Base-by-base conservation (phyloP, 1,140 invertebrate species). In the Magallana angulata region DNA sequence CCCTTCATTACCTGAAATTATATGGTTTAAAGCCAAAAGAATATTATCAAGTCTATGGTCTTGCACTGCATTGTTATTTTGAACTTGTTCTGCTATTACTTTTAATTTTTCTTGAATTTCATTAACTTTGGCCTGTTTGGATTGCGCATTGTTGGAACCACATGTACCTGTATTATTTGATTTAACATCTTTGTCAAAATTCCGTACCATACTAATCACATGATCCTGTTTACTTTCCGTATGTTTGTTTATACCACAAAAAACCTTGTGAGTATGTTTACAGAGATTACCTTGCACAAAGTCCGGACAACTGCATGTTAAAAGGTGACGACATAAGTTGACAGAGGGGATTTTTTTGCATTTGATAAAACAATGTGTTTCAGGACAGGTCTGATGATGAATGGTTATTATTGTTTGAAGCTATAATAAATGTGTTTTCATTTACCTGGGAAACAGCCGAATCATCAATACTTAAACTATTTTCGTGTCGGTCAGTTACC, bases 261-360 rank as follows among this genome's bases (percentile, higher is more conserved):
- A 24, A 24, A 24, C 18, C 18, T 82, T 82, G 80, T 82, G 80
- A 5, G 56, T 6, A 57, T 82, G 80, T 82, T 82, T 82, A 12
- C 80, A 82, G 12, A 82, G 12, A 82, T 56, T 24, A 57, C 80
- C 30, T 48, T 82, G 36, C n/a, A 12, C n/a, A 48, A 18, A 82
- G 56, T 82, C 80, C n/a, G 30, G 36, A 12, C 80, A 82, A 82
- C 30, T 18, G 56, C 80, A 82, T 57, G 80, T 18, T 48, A 57
- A 82, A 56, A 82, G 36, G 56, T 82, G 80, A 16, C 56, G 36
- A 57, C 80, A 82, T 5, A 82, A 18, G 57, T 82, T 82, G 56
- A 82, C 80, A 82, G 7, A 82, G 7, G 80, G 80, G 30, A 82
- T 18, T 57, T 82, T 1, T 56, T 82, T 82, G 57, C 80, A 82